Conservation (phyloP, 2,797 vertebrate species). For the Miichthys miiuy region DNA sequence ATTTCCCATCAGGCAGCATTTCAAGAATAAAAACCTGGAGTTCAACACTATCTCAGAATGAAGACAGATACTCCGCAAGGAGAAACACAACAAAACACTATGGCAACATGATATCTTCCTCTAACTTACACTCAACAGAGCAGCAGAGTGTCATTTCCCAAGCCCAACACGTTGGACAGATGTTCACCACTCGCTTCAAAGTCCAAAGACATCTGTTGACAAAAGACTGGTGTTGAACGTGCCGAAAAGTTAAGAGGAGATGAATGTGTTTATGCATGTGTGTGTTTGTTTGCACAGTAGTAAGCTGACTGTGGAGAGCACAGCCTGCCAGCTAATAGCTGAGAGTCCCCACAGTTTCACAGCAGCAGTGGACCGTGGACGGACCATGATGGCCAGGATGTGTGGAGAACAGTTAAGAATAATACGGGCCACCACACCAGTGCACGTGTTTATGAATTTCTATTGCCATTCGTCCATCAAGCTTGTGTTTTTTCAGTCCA, state of each 20-base stretch:
- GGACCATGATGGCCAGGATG: slow-evolving; percentile 65
- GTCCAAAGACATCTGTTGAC: slow-evolving; percentile 4
- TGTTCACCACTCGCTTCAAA: slow-evolving; percentile 8
- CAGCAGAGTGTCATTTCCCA: slow-evolving; percentile 6
- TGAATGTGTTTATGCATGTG: background rate
- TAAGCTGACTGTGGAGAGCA: slow-evolving; percentile 13
- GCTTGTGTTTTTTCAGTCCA: slow-evolving; percentile 54
- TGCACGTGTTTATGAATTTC: slow-evolving; percentile 36
- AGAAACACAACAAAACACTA: background rate
- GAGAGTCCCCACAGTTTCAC: slow-evolving; percentile 54
- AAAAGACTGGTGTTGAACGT: slow-evolving; percentile 4
- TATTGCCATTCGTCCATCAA: slow-evolving; percentile 43
- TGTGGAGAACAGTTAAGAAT: slow-evolving; percentile 56
- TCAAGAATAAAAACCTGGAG: background rate
- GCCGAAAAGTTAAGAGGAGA: background rate
- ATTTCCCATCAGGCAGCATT: background rate
- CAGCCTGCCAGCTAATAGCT: slow-evolving; percentile 56
- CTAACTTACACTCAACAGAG: background rate
- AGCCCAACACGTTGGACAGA: slow-evolving; percentile 6
- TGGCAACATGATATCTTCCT: background rate
- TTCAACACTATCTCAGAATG: background rate
- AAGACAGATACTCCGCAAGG: background rate
- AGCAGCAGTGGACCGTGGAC: slow-evolving; percentile 67
- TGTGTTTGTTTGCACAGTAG: slow-evolving; percentile 39
- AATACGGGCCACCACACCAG: slow-evolving; percentile 46